Evolutionary conservation across 2,113 vertebrate genomes (phyloP), one percentile per base, ranked within the genome.

Genomic region (Apodemus sylvaticus): DNA sequence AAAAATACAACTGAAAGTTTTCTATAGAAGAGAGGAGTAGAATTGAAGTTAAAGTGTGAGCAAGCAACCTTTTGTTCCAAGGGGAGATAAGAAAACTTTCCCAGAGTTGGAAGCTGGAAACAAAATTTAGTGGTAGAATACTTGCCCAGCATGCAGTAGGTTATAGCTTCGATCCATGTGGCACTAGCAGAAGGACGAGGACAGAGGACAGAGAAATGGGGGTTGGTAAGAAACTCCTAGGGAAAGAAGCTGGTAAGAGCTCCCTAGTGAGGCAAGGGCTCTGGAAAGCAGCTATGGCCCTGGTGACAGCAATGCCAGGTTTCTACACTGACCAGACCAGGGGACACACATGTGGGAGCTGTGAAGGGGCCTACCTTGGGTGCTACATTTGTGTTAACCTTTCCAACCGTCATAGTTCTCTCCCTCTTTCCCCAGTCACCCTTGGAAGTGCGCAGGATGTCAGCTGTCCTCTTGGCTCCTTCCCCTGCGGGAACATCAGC

Each of bases 401-500:
- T 62, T 91, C 71, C 66, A 26, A 68, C 76, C n/a, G 12, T 8
- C 34, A 1, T 7, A 0, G 48, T 0, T 55, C 94, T 53, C 97
- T 93, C 96, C 17, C 62, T 92, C 51, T 68, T 91, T 0, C 95
- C 0, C 68, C 96, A 99, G 98, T 97, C 93, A 94, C 97, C 83
- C 70, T 95, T 39, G 96, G 96, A 94, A 98, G 97, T 42, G 97
- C 66, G 78, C 55, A 42, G 87, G 98, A 97, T 73, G 86, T 71
- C 85, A 26, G 42, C 0, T 99, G 99, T 34, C 98, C 99, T 10
- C 98, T 99, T 16, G 99, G 99, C 94, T 99, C 99, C 95, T 99
- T 99, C 95, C 99, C 99, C 0, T 99, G 99, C 89, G 99, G 99
- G 58, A 99, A 99, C 92, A 97, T 99, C 95, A 99, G 98, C 2